phyloP scores from a whole-genome alignment of 2,113 vertebrate species.

The Phainopepla nitens region DNA sequence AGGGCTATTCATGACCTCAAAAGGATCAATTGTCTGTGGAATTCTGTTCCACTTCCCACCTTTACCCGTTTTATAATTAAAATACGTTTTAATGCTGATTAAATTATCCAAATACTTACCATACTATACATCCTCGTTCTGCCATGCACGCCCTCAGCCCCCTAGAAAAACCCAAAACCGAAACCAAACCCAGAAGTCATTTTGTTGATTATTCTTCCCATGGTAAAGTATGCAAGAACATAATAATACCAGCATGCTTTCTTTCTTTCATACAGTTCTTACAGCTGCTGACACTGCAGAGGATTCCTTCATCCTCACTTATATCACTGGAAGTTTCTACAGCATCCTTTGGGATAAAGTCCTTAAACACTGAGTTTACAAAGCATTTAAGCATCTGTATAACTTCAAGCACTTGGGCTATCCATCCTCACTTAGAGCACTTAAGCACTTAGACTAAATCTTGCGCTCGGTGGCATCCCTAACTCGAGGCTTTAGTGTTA shows the following conservation, averaged over 20 bases:
- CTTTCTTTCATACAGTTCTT: background rate
- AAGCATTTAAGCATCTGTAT: conserved; percentile 23
- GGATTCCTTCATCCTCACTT: background rate
- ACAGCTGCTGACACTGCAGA: background rate
- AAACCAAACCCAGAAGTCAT: background rate
- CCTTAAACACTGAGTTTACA: background rate
- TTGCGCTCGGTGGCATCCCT: background rate
- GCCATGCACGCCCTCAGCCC: rapidly evolving
- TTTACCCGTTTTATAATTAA: background rate
- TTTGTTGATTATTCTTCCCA: background rate
- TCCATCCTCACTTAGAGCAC: background rate
- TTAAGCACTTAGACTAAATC: conserved; percentile 41
- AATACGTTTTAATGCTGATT: background rate
- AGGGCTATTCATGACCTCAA: background rate
- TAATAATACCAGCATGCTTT: background rate
- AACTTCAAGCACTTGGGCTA: conserved; percentile 1
- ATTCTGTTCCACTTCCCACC: background rate
- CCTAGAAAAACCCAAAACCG: background rate
- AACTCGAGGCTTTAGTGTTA: background rate
- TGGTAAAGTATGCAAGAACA: background rate
- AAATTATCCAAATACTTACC: background rate
- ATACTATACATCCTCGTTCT: rapidly evolving
- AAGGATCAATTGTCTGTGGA: background rate
- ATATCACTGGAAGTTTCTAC: background rate
- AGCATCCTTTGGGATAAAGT: conserved; percentile 11